Base-by-base conservation (phyloP, 2,113 vertebrate species). In the Trochalopteron elliotii region DNA sequence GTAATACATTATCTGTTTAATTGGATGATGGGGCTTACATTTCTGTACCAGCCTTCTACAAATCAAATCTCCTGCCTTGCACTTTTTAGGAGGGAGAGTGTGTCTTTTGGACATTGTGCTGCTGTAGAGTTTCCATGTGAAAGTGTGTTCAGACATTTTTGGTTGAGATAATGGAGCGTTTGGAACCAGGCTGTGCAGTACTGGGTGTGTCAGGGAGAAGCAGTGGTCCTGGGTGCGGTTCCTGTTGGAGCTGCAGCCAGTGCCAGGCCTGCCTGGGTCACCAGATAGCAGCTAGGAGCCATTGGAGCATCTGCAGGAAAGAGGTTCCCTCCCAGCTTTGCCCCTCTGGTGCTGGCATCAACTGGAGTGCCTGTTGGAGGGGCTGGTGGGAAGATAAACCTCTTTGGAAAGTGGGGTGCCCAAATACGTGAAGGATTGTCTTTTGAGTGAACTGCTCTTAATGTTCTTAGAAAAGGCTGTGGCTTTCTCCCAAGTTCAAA, bases 31-130 rank as follows among this genome's bases (percentile, higher is more conserved):
- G 4, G n/a, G 2, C 42, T 84, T 81, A 13, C 0, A 1, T 78
- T 87, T 84, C 61, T 59, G 8, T 67, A 68, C 65, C 10, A 3
- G 12, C 35, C 30, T 59, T 82, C 6, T 79, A 5, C 33, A 52
- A 39, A 61, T 49, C 22, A n/a, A 25, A 90, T 90, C 35, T 71
- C 13, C 49, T 2, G 2, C 70, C 49, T 37, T 67, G 9, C 7
- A n/a, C 6, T 10, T 24, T 59, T 25, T 11, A 24, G 52, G 22
- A 15, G 70, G 56, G 49, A 39, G 24, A 31, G 7, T 9, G n/a
- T 27, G n/a, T 27, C 23, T 47, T 33, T 44, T 0, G 1, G 31
- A 20, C 0, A 1, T 50, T 33, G 24, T 25, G 20, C 37, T 89
- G 15, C 40, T 72, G n/a, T 75, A 5, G 39, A 42, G 15, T 37